phyloP scores from a whole-genome alignment of 2,888 invertebrate genomes.

The Cryptosula pallasiana region DNA sequence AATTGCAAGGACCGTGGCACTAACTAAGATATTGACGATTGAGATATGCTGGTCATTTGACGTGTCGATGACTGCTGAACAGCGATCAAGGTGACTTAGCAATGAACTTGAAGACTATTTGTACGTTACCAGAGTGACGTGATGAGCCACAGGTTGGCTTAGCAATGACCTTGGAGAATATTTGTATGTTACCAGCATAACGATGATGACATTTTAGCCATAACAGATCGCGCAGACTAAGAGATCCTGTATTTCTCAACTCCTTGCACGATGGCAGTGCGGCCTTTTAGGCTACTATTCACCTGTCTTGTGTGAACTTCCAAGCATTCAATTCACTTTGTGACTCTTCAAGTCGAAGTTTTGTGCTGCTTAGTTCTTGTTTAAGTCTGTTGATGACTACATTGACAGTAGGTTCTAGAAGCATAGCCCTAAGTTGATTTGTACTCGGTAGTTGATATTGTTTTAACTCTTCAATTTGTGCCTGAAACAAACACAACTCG shows the following conservation, averaged over 20 bases:
- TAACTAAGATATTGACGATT: neutral
- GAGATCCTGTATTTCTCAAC: neutral
- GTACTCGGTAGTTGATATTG: constrained; percentile 75
- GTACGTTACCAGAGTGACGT: neutral
- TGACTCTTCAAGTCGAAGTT: constrained; percentile 87
- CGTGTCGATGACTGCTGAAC: neutral
- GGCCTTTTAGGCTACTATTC: constrained; percentile 31
- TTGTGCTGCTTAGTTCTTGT: constrained; percentile 80
- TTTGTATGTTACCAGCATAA: constrained; percentile 13
- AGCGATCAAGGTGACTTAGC: neutral
- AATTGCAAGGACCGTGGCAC: neutral
- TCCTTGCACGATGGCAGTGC: neutral
- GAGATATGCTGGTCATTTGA: neutral
- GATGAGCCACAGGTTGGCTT: neutral
- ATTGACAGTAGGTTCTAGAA: constrained; percentile 93
- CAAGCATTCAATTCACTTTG: constrained; percentile 96
- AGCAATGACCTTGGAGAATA: neutral
- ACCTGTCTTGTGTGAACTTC: constrained; percentile 98
- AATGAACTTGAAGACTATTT: neutral
- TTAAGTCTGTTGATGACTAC: constrained; percentile 83
- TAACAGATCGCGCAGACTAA: too few species aligned
- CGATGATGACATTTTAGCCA: neutral
- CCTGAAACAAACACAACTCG: constrained; percentile 62
- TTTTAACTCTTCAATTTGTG: constrained; percentile 88
- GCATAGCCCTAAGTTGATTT: constrained; percentile 70